phyloP scores from a whole-genome alignment of 2,797 vertebrate species.

The Bradypodion pumilum region DNA sequence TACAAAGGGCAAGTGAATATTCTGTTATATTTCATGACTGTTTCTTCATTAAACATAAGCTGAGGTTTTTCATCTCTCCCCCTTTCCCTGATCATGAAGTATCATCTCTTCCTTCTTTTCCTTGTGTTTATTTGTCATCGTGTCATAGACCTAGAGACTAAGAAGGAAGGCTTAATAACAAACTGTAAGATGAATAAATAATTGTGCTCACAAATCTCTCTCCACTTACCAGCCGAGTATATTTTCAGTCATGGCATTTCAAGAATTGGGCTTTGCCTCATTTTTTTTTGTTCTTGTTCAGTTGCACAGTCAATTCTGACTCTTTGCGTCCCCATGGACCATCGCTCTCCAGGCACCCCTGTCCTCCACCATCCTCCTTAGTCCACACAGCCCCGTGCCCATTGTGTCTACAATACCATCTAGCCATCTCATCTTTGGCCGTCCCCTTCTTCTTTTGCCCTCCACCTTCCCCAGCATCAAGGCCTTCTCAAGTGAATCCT shows the following conservation, averaged over 20 bases:
- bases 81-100: conserved; percentile 64
- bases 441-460: too few relatives aligned
- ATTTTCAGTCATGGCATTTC: conserved; percentile 73
- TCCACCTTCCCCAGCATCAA: too few relatives aligned
- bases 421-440: too few relatives aligned
- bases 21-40: neutral
- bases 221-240: conserved; percentile 54
- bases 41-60: neutral
- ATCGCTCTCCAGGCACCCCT: too few relatives aligned
- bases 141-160: conserved; percentile 68
- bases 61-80: conserved; percentile 35
- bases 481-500: too few relatives aligned
- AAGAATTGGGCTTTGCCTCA: conserved; percentile 71
- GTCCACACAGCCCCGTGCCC: too few relatives aligned
- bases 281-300: too few relatives aligned
- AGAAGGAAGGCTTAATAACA: conserved; percentile 72
- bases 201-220: conserved; percentile 74
- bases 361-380: too few relatives aligned
- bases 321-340: too few relatives aligned
- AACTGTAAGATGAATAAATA: conserved; percentile 78
- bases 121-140: conserved; percentile 75
- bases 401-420: too few relatives aligned
- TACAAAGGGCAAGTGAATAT: neutral
- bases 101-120: conserved; percentile 69
- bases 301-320: too few relatives aligned